Percentiles rank a stretch among this genome's conserved stretches.
Conservation (phyloP, 2,888 invertebrate genomes). For the Drosophila mercatorum region DNA sequence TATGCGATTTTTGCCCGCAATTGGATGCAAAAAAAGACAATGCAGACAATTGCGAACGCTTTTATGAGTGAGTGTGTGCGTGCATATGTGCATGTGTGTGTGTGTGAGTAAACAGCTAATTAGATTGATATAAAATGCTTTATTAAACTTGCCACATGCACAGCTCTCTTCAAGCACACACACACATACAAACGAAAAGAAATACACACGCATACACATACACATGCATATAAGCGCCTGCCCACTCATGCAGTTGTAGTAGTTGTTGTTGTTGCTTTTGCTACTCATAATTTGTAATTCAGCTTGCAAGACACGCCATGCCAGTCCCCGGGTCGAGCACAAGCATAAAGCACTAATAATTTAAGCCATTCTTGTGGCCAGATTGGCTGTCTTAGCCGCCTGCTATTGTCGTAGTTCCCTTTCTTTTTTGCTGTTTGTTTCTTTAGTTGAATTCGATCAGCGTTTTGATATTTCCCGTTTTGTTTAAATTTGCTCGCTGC, state of each 20-base stretch:
- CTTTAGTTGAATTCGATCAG: constrained; percentile 17
- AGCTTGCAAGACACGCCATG: constrained; percentile 46
- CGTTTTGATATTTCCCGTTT: constrained; percentile 61
- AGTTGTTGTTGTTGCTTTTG: constrained; percentile 6
- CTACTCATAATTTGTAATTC: constrained; percentile 50
- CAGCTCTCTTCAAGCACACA: not conserved
- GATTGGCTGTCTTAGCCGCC: not conserved
- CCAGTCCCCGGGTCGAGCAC: constrained; percentile 7
- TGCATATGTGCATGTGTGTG: constrained; percentile 22
- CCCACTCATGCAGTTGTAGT: constrained; percentile 49
- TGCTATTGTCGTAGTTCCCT: not conserved
- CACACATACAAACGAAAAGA: not conserved
- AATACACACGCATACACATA: not conserved
- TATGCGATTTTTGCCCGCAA: constrained; percentile 7
- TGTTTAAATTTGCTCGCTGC: constrained; percentile 22
- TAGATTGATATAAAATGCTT: constrained; percentile 57
- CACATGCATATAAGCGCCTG: constrained; percentile 18
- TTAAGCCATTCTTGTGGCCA: constrained; percentile 52
- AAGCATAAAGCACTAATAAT: constrained; percentile 41
- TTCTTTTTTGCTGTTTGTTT: constrained; percentile 31
- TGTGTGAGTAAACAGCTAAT: constrained; percentile 42
- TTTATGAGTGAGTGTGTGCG: not conserved
- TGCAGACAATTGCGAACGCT: constrained; percentile 8
- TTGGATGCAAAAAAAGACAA: constrained; percentile 31
- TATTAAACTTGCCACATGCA: constrained; percentile 16